A percentile compares a stretch with the other conserved stretches of the same genome.
These are phyloP conservation scores for Coelopa pilipes DNA, from an alignment of 2,888 invertebrate genomes.

Conservation along the genomic window DNA sequence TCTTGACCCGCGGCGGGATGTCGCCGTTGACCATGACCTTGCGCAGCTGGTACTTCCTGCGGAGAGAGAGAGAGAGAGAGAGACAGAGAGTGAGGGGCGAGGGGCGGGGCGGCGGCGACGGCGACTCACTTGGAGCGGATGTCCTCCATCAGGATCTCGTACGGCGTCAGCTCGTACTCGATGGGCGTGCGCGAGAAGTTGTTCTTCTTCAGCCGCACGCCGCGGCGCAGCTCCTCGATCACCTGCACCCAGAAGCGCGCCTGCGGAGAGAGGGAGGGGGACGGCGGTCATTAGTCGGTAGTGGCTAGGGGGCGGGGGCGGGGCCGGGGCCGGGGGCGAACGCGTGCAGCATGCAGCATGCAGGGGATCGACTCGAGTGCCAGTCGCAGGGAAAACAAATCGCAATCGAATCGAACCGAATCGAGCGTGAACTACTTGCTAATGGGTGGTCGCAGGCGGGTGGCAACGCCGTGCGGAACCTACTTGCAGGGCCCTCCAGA, in stretches of 20 bases:
- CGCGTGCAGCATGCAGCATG: constrained; percentile 42
- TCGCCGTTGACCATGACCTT: constrained; percentile 87
- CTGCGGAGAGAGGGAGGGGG: constrained; percentile 67
- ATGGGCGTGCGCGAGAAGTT: constrained; percentile 80
- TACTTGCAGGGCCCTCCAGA: constrained; percentile 84
- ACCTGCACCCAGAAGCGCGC: constrained; percentile 97
- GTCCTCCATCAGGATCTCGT: constrained; percentile 96
- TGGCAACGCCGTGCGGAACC: constrained; percentile 61
- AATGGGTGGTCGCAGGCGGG: neutral
- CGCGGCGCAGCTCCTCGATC: constrained; percentile 89
- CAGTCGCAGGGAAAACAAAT: neutral
- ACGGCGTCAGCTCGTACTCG: constrained; percentile 94
- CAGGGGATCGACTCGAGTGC: constrained; percentile 7
- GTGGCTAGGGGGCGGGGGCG: no score
- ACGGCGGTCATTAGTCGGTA: neutral
- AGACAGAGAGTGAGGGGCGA: constrained; percentile 23
- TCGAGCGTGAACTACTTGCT: no score
- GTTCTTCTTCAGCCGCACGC: constrained; percentile 92
- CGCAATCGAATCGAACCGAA: neutral
- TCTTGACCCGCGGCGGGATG: constrained; percentile 85
- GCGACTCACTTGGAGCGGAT: constrained; percentile 80
- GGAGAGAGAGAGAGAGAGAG: constrained; percentile 3
- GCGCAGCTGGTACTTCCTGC: constrained; percentile 82
- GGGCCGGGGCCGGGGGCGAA: neutral
- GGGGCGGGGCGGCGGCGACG: no score